phyloP scores from a whole-genome alignment of 2,797 vertebrate species.

The Enteromius thamalakanensis region DNA sequence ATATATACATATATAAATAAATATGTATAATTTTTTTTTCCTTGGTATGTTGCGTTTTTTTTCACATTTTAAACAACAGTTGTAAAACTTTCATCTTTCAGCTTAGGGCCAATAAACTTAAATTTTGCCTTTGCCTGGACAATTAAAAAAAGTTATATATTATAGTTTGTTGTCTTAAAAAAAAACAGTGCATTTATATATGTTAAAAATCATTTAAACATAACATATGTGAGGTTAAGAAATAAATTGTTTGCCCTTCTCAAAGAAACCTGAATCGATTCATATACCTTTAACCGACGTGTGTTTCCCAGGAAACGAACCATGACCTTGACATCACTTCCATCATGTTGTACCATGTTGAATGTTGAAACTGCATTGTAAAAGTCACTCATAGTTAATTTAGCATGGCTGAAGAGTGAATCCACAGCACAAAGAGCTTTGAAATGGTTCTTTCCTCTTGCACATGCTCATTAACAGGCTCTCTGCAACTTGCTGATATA shows the following conservation, averaged over 20 bases:
- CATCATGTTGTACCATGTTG: background rate
- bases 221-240: too few relatives aligned
- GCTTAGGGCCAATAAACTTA: too few relatives aligned
- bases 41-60: too few relatives aligned
- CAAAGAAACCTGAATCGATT: background rate
- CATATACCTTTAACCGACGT: background rate
- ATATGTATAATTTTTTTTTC: too few relatives aligned
- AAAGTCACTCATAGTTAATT: background rate
- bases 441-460: conserved; percentile 4
- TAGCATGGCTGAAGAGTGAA: background rate
- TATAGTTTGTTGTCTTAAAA: too few relatives aligned
- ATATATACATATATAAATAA: too few relatives aligned
- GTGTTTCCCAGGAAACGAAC: conserved; percentile 1
- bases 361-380: background rate
- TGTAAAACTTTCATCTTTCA: too few relatives aligned
- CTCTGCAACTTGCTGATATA: background rate
- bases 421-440: background rate
- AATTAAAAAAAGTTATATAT: too few relatives aligned
- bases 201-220: too few relatives aligned
- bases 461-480: background rate
- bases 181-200: background rate
- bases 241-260: background rate
- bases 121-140: too few relatives aligned
- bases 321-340: conserved; percentile 4
- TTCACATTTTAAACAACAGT: too few relatives aligned